These are phyloP conservation scores for Diarsia brunnea DNA, from an alignment of 2,888 invertebrate genomes.

Conservation along the genomic window DNA sequence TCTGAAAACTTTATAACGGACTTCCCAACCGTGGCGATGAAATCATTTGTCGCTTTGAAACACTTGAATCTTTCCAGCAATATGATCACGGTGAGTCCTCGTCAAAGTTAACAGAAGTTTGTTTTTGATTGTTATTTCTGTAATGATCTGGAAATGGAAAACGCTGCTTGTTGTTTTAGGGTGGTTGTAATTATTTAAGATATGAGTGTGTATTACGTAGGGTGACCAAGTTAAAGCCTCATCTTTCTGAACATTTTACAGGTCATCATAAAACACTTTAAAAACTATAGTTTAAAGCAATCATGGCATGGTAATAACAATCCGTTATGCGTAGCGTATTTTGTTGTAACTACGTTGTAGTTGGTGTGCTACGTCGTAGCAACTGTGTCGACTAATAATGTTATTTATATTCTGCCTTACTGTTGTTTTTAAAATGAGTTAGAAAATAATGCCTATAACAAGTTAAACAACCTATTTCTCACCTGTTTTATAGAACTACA, in stretches of 20 bases:
- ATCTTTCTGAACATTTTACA: no score
- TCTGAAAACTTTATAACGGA: constrained; percentile 96
- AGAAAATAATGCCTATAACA: not conserved
- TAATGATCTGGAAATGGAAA: constrained; percentile 50
- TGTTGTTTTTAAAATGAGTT: not conserved
- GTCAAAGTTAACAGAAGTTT: constrained; percentile 44
- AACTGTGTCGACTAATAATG: not conserved
- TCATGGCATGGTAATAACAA: no score
- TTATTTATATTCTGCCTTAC: not conserved
- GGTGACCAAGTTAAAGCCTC: not conserved
- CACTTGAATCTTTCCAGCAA: constrained; percentile 96
- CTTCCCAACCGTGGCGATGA: constrained; percentile 95
- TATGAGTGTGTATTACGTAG: not conserved
- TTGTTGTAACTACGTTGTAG: not conserved
- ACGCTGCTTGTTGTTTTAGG: constrained; percentile 20
- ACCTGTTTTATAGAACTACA: constrained; percentile 20
- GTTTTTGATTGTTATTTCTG: constrained; percentile 48
- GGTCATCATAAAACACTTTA: no score
- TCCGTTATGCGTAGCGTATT: not conserved
- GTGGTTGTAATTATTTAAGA: constrained; percentile 20
- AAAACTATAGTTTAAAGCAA: no score
- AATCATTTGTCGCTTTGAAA: constrained; percentile 92
- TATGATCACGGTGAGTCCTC: constrained; percentile 93
- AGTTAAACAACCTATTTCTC: not conserved
- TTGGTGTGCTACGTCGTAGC: constrained; percentile 7